Base-by-base conservation (phyloP, 2,113 vertebrate species). In the Callospermophilus lateralis region DNA sequence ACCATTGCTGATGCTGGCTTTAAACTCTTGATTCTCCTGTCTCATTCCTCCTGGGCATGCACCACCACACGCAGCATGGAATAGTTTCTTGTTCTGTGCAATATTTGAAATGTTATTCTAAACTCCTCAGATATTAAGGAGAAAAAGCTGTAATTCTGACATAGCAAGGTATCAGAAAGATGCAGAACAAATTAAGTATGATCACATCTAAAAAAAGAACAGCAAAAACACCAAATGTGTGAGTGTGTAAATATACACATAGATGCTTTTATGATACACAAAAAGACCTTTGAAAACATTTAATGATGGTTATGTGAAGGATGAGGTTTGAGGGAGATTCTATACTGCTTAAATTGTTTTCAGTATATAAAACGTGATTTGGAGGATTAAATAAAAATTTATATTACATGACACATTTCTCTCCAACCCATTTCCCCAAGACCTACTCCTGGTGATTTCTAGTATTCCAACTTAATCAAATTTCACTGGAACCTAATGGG, bases 361-460 rank as follows among this genome's bases (percentile, higher is more conserved):
- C 8, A 87, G 48, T 73, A n/a, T 68, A 10, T 84, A 87, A 73
- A 73, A 73, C 53, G 70, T 32, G 61, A 87, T n/a, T 5, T 84
- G 86, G 13, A 53, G 80, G 55, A 90, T 87, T 73, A 93, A 93
- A 94, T 73, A 73, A 89, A 93, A 93, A 87, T 39, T 28, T 6
- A 32, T 45, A 34, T 28, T 4, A 55, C 4, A 0, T 30, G 79
- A 90, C 12, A 34, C 17, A 65, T 55, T 83, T 24, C 61, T 39
- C 39, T 85, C 26, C 55, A 91, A 68, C 10, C 28, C 3, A 65
- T 34, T 22, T 26, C n/a, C 78, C 58, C 17, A 51, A 13, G 8
- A n/a, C 15, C 45, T 68, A 30, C 20, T 58, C 28, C 39, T 65
- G 68, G 32, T 78, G 39, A 68, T 39, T 92, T 93, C n/a, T 42